Conservation (phyloP, 2,888 invertebrate genomes). For the Tenthredo livida region DNA sequence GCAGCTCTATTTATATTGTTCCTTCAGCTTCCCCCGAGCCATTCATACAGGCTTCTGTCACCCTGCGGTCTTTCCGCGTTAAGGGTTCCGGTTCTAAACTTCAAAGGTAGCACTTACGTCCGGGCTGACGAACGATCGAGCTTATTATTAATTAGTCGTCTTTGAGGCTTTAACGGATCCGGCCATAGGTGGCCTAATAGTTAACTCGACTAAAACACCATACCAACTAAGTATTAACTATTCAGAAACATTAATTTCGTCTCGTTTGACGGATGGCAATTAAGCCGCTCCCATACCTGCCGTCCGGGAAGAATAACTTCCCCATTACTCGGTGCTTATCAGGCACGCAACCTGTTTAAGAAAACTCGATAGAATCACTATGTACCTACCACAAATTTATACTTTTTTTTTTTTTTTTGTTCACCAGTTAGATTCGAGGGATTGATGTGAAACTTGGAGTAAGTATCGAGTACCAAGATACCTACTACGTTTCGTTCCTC, state of each 20-base stretch:
- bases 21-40: constrained; percentile 2
- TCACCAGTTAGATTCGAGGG: not conserved
- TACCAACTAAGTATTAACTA: constrained; percentile 7
- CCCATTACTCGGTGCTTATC: constrained; percentile 20
- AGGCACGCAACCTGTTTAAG: not conserved
- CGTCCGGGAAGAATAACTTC: constrained; percentile 13
- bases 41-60: constrained; percentile 28
- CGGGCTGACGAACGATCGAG: constrained; percentile 33
- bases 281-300: constrained; percentile 31
- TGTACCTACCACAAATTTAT: not conserved
- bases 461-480: constrained; percentile 23
- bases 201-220: constrained; percentile 28
- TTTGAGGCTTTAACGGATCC: constrained; percentile 12
- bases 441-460: not conserved
- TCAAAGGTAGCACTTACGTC: constrained; percentile 47
- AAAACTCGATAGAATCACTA: not conserved
- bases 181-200: constrained; percentile 4
- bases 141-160: constrained; percentile 49
- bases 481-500: not conserved
- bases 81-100: constrained; percentile 11
- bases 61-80: constrained; percentile 9
- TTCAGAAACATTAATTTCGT: constrained; percentile 34
- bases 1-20: constrained; percentile 10
- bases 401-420: not conserved
- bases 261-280: constrained; percentile 28